Conservation (phyloP, 2,888 invertebrate species). For the Eudasyphora cyanicolor region DNA sequence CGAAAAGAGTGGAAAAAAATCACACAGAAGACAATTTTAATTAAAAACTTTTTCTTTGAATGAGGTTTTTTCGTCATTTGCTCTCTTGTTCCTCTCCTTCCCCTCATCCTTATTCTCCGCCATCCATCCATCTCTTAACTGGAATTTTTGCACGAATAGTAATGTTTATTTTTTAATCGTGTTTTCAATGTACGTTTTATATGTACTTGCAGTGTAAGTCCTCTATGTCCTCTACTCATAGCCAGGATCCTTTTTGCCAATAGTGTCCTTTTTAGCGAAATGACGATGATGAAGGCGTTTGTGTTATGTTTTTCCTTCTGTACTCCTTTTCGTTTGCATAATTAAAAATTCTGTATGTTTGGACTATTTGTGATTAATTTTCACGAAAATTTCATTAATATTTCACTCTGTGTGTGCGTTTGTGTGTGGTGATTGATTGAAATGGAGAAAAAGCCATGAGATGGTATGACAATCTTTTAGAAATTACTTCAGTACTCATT, state of each 20-base stretch:
- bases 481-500: background rate
- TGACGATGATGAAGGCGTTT: background rate
- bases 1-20: slow-evolving; percentile 43
- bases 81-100: too few relatives aligned
- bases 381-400: slow-evolving; percentile 48
- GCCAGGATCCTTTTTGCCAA: slow-evolving; percentile 11
- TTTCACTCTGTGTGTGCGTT: background rate
- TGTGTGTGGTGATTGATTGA: slow-evolving; percentile 17
- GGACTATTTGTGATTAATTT: slow-evolving; percentile 60
- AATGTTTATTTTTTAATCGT: slow-evolving; percentile 25
- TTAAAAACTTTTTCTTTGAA: slow-evolving; percentile 76
- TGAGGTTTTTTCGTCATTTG: slow-evolving; percentile 36
- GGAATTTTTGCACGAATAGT: slow-evolving; percentile 60
- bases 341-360: slow-evolving; percentile 62
- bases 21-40: slow-evolving; percentile 71
- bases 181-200: slow-evolving; percentile 20
- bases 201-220: background rate
- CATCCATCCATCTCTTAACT: slow-evolving; percentile 56
- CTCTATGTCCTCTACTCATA: slow-evolving; percentile 35
- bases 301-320: background rate
- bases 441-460: background rate
- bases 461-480: background rate
- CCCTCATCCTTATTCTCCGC: too few relatives aligned
- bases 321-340: slow-evolving; percentile 49
- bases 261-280: slow-evolving; percentile 52